phyloP scores from a whole-genome alignment of 2,113 vertebrate genomes.

The Dicaeum eximium region DNA sequence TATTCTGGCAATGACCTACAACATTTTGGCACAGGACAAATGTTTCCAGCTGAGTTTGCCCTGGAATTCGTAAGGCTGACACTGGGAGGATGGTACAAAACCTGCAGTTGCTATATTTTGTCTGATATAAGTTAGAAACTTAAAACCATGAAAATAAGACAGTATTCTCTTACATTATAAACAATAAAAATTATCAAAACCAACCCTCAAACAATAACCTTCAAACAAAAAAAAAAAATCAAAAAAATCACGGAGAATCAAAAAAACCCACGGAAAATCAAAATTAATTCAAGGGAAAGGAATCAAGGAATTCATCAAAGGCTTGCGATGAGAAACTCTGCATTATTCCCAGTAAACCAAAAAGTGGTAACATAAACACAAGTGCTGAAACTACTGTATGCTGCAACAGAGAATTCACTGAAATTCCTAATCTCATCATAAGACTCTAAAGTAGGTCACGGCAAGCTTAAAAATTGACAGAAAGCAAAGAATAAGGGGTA shows the following conservation, averaged over 20 bases:
- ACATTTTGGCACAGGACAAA: neutral
- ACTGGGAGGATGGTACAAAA: neutral
- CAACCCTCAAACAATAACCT: neutral
- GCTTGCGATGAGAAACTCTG: neutral
- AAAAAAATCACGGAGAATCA: neutral
- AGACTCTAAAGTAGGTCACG: slow-evolving; percentile 72
- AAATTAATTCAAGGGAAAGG: neutral
- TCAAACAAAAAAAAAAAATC: neutral
- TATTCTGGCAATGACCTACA: neutral
- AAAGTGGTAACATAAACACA: neutral
- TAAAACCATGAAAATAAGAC: neutral
- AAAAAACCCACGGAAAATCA: neutral
- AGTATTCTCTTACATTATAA: neutral
- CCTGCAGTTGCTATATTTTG: neutral
- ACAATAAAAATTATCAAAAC: neutral
- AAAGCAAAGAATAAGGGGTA: slow-evolving; percentile 43
- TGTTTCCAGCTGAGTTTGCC: neutral
- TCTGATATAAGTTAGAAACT: neutral
- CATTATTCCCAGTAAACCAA: slow-evolving; percentile 45
- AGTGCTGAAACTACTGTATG: neutral
- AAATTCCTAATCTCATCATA: slow-evolving; percentile 53
- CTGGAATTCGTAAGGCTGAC: neutral
- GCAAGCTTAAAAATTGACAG: slow-evolving; percentile 64
- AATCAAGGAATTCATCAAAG: neutral
- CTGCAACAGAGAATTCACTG: neutral